A percentile compares a stretch with the other conserved stretches of the same genome.
Evolutionary conservation across 2,888 invertebrate genomes (phyloP).

Genomic region (Apocheima hispidaria): DNA sequence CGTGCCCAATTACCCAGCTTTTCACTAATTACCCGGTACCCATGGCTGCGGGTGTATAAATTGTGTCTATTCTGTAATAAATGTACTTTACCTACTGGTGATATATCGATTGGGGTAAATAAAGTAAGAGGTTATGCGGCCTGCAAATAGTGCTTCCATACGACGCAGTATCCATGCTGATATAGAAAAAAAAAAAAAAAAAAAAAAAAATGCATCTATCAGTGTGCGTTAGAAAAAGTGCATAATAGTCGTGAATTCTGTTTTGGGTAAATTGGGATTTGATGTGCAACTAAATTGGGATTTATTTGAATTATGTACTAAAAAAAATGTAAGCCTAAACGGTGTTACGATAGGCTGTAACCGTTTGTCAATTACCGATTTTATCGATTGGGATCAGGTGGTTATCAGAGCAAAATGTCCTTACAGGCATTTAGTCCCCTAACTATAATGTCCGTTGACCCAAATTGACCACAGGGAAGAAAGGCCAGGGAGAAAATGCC

Average conservation of each 20-base stretch:
- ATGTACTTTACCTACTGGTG: slow-evolving; percentile 12
- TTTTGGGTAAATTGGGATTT: background rate
- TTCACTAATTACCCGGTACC: slow-evolving; percentile 47
- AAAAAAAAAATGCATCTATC: too few relatives aligned
- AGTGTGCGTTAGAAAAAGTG: slow-evolving; percentile 6
- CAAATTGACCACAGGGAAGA: too few relatives aligned
- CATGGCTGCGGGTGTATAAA: slow-evolving; percentile 34
- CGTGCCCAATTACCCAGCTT: slow-evolving; percentile 53
- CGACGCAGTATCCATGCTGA: background rate
- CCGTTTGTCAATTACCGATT: too few relatives aligned
- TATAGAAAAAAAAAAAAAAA: too few relatives aligned
- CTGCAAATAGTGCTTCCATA: background rate
- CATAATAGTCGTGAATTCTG: background rate
- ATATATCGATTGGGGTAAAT: slow-evolving; percentile 16
- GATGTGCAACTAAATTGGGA: background rate
- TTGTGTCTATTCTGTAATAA: slow-evolving; percentile 28
- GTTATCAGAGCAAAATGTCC: too few relatives aligned
- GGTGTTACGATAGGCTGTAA: too few relatives aligned
- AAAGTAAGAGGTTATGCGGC: background rate
- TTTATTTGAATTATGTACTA: too few relatives aligned
- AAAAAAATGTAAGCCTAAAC: too few relatives aligned
- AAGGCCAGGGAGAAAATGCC: too few relatives aligned
- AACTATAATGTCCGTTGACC: too few relatives aligned
- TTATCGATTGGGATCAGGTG: too few relatives aligned
- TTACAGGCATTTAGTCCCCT: too few relatives aligned